These are phyloP conservation scores for Xestia rhomboidea DNA, from an alignment of 2,888 invertebrate genomes.

Conservation along the genomic window DNA sequence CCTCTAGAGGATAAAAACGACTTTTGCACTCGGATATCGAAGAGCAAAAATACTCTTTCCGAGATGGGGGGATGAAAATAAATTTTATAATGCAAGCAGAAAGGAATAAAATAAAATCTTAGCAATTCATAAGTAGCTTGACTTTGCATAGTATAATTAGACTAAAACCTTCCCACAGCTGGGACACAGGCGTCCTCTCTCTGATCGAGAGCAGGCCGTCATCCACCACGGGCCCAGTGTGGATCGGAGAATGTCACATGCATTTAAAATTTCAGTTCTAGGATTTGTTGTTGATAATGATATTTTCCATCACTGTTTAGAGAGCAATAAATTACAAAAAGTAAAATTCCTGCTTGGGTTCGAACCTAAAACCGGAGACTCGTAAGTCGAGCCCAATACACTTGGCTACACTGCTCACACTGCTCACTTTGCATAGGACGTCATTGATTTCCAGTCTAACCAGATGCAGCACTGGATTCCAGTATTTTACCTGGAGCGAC, in stretches of 20 bases:
- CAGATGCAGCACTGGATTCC: too few species aligned
- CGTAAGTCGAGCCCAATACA: too few species aligned
- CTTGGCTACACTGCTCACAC: background rate
- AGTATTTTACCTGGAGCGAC: too few species aligned
- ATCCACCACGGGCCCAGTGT: background rate
- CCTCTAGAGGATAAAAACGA: too few species aligned
- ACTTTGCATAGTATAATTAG: background rate
- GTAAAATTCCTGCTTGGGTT: background rate
- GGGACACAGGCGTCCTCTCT: background rate
- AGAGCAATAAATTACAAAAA: background rate
- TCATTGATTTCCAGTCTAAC: too few species aligned
- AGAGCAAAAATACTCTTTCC: too few species aligned
- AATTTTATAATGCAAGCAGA: background rate
- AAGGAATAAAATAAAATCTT: background rate
- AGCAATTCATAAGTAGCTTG: background rate
- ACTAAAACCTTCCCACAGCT: background rate
- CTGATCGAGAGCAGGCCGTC: background rate
- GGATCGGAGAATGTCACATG: background rate
- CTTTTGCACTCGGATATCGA: too few species aligned
- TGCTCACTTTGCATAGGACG: background rate
- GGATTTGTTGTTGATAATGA: too few species aligned
- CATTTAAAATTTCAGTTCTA: background rate
- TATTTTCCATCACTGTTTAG: too few species aligned
- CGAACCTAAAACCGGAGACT: background rate
- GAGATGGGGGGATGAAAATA: too few species aligned